Evolutionary conservation across 2,888 invertebrate genomes (phyloP).

Genomic region (Steromphala cineraria): DNA sequence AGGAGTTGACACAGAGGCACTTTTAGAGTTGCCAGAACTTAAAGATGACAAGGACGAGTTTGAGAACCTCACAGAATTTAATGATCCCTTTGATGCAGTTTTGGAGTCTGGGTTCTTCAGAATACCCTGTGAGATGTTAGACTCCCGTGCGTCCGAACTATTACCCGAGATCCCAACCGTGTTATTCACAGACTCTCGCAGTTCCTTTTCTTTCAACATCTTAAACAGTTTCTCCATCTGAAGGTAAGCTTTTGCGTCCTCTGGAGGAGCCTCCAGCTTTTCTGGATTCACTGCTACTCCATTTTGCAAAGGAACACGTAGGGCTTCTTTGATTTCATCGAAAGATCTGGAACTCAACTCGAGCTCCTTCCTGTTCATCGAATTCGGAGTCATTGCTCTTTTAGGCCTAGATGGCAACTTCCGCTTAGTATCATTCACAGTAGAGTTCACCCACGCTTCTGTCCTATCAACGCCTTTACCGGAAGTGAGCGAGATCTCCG

Average conservation of each 20-base stretch:
- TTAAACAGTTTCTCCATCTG: conserved; percentile 72
- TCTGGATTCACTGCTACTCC: conserved; percentile 44
- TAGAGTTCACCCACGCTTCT: conserved; percentile 65
- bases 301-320: conserved; percentile 48
- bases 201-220: conserved; percentile 64
- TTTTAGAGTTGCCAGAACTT: conserved; percentile 28
- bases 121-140: not conserved
- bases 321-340: conserved; percentile 62
- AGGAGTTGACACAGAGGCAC: conserved; percentile 20
- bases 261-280: conserved; percentile 63
- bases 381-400: conserved; percentile 60
- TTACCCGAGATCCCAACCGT: conserved; percentile 45
- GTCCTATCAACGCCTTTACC: conserved; percentile 49
- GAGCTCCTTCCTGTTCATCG: conserved; percentile 46
- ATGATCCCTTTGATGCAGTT: not conserved
- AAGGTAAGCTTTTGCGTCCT: conserved; percentile 67
- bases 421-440: conserved; percentile 52
- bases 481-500: not conserved
- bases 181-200: conserved; percentile 60
- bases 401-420: conserved; percentile 39
- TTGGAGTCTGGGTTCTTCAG: not conserved
- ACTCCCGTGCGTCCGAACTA: conserved; percentile 7
- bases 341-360: conserved; percentile 57
- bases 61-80: conserved; percentile 11
- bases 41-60: conserved; percentile 5